These are phyloP conservation scores for Drosophila engyochracea DNA, from an alignment of 2,888 invertebrate species.

Conservation along the genomic window DNA sequence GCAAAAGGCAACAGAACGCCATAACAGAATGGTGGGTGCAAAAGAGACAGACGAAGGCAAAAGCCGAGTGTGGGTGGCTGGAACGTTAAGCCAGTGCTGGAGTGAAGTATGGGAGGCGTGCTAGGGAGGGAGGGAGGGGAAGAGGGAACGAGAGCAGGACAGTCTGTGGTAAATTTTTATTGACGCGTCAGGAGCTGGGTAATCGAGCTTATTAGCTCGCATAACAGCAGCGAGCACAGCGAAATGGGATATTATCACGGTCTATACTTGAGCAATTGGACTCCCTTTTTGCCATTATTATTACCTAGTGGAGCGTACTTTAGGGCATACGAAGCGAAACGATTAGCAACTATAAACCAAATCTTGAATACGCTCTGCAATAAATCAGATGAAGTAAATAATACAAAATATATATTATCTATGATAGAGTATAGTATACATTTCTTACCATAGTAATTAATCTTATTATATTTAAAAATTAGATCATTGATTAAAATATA, in stretches of 20 bases:
- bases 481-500: neutral
- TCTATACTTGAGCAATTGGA: conserved; percentile 31
- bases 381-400: neutral
- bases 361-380: conserved; percentile 20
- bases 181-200: conserved; percentile 62
- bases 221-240: conserved; percentile 2
- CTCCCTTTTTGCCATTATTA: conserved; percentile 49
- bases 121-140: neutral
- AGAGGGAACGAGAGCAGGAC: conserved; percentile 4
- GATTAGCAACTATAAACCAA: neutral
- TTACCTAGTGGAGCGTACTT: conserved; percentile 63
- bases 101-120: neutral
- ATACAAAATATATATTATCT: neutral
- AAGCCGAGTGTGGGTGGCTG: neutral
- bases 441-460: too few species aligned
- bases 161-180: conserved; percentile 66
- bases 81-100: conserved; percentile 27
- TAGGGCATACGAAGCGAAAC: conserved; percentile 15
- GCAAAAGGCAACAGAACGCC: conserved; percentile 66
- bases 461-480: neutral
- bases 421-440: rapidly evolving
- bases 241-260: conserved; percentile 16
- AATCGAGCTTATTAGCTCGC: conserved; percentile 71
- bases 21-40: neutral
- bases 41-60: conserved; percentile 17